phyloP scores from a whole-genome alignment of 2,113 vertebrate genomes.

The Pogonocichla stellata region DNA sequence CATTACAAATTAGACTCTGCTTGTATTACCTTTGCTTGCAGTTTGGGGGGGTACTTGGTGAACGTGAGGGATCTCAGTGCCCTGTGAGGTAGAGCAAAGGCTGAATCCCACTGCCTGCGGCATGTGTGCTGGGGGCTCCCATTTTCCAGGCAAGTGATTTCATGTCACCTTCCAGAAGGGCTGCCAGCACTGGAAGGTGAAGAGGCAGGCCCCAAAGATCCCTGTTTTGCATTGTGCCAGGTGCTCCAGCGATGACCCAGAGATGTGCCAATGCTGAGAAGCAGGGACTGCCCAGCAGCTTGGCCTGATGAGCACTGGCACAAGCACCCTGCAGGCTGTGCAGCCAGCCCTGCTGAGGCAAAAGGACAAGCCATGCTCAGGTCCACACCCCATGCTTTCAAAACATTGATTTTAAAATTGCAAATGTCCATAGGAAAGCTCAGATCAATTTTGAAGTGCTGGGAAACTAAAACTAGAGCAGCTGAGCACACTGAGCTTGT shows the following conservation, averaged over 20 bases:
- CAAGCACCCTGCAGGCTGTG: background rate
- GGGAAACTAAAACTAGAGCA: background rate
- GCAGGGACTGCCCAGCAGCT: background rate
- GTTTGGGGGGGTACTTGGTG: background rate
- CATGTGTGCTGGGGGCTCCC: background rate
- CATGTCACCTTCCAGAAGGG: background rate
- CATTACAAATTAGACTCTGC: background rate
- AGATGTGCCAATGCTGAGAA: background rate
- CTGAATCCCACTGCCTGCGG: background rate
- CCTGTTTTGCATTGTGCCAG: background rate
- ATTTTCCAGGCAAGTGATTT: background rate
- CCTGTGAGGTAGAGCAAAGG: background rate
- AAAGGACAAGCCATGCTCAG: background rate
- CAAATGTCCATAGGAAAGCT: background rate
- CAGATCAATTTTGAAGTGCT: background rate
- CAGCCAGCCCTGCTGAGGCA: background rate
- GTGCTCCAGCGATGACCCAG: background rate
- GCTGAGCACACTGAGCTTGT: background rate
- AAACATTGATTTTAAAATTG: background rate
- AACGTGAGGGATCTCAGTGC: background rate
- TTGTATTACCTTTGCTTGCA: background rate
- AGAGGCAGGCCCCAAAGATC: background rate
- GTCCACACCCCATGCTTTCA: background rate
- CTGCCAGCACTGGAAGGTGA: background rate
- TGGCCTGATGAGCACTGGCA: background rate